phyloP scores from a whole-genome alignment of 2,797 vertebrate genomes.

The Dipus sagitta region DNA sequence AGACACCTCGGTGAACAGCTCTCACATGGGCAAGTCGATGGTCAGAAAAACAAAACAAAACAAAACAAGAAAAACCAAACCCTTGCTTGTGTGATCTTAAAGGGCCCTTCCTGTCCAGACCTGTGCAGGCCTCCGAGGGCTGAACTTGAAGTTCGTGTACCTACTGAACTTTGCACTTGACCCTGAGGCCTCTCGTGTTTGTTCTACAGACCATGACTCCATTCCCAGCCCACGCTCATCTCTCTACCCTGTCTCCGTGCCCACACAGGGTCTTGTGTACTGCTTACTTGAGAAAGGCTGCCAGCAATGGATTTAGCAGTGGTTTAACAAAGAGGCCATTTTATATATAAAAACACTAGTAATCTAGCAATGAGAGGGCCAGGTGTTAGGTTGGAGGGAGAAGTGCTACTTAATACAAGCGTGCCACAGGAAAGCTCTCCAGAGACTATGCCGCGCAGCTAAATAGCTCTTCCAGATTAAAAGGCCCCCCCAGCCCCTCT shows the following conservation, averaged over 20 bases:
- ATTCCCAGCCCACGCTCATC: rapidly evolving
- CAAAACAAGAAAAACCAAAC: conserved; percentile 43
- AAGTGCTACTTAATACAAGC: neutral
- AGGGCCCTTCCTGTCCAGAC: neutral
- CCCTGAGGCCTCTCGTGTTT: neutral
- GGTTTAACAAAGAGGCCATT: neutral
- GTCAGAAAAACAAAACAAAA: neutral
- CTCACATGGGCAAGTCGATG: conserved; percentile 39
- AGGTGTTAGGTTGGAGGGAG: too few relatives aligned
- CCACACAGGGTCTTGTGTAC: neutral
- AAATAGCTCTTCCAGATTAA: neutral
- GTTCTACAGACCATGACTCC: neutral
- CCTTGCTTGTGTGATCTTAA: conserved; percentile 61
- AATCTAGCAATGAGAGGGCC: neutral
- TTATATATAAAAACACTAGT: neutral
- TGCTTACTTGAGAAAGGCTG: neutral
- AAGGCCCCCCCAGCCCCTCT: neutral
- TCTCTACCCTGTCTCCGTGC: neutral
- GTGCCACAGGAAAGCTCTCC: neutral
- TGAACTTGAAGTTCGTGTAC: neutral
- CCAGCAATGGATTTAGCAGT: neutral
- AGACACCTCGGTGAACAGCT: conserved; percentile 72
- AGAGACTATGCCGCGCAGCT: neutral
- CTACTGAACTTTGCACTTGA: neutral
- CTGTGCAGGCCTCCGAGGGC: neutral